Percentiles rank a stretch among this genome's conserved stretches.
Evolutionary conservation across 2,888 invertebrate genomes (phyloP).

Genomic region (Encarsia formosa): DNA sequence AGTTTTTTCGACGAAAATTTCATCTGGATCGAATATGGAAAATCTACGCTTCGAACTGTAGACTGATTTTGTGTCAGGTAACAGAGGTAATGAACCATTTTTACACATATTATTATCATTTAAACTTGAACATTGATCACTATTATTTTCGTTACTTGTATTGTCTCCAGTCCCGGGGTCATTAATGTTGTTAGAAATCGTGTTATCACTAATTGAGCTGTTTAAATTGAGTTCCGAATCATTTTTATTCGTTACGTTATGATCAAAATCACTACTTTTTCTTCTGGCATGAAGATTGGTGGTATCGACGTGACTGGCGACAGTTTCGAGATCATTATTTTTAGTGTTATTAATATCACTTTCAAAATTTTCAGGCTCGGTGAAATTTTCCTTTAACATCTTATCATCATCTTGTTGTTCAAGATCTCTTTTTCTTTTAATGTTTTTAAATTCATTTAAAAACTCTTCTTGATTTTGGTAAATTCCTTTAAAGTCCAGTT

Average conservation of each 20-base stretch:
- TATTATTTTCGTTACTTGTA: background rate
- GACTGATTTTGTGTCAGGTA: conserved; percentile 18
- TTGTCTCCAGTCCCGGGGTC: background rate
- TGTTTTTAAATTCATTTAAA: conserved; percentile 33
- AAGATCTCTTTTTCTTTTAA: conserved; percentile 32
- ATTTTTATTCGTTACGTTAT: background rate
- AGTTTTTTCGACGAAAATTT: background rate
- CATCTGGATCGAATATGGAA: conserved; percentile 9
- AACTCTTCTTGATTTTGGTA: conserved; percentile 29
- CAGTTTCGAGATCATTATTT: too few relatives aligned
- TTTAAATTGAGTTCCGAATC: conserved; percentile 1
- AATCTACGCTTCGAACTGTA: conserved; percentile 2
- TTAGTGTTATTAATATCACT: background rate
- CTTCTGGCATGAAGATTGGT: background rate
- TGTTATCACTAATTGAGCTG: background rate
- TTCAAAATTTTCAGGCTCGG: conserved; percentile 9
- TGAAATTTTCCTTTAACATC: conserved; percentile 16
- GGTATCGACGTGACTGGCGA: too few relatives aligned
- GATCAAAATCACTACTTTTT: background rate
- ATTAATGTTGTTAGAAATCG: background rate
- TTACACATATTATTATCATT: conserved; percentile 3
- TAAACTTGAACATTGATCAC: background rate
- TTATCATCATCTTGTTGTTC: conserved; percentile 27
- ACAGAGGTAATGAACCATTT: conserved; percentile 17
- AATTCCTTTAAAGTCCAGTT: conserved; percentile 16